Evolutionary conservation across 2,113 vertebrate species (phyloP), one percentile per base, ranked within the genome.

Genomic region (Psilopsiagon aurifrons): DNA sequence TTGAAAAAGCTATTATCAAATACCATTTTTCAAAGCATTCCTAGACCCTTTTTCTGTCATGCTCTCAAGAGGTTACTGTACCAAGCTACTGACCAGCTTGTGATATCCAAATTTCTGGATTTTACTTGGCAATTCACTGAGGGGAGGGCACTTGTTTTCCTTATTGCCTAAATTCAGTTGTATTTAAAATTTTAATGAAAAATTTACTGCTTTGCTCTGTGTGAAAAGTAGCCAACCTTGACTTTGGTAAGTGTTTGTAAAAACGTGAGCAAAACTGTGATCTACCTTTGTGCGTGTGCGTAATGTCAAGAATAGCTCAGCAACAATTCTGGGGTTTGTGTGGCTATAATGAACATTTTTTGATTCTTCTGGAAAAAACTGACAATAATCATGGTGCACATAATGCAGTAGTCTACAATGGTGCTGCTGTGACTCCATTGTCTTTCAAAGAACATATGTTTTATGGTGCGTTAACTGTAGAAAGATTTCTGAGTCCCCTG

Each of bases 381-480:
- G 37, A 19, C 33, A 67, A 10, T 7, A 69, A 8, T 57, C 16
- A 13, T 33, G 15, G 6, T 62, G 12, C 47, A 27, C 19, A 12
- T 43, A 16, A n/a, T 13, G 9, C 20, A 54, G 27, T 14, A 31
- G 10, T 54, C 11, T 64, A 15, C 6, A 51, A 15, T 43, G 13
- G 5, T n/a, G 15, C 12, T 64, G 8, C 14, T 88, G 7, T 33
- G 33, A 55, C 41, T 25, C 17, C 49, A 33, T 19, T 0, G 0
- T 47, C 16, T 84, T 83, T 62, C 4, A 1, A 39, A 4, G 1
- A 68, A 64, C 6, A 7, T 5, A 10, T 4, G 4, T 51, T 91
- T 92, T 44, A 49, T 54, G 14, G 9, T 63, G 18, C 25, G 16
- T 2, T 1, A 55, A 19, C 20, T 31, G 6, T 60, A 25, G 43